phyloP scores from a whole-genome alignment of 2,888 invertebrate genomes.

The Euplagia quadripunctaria region DNA sequence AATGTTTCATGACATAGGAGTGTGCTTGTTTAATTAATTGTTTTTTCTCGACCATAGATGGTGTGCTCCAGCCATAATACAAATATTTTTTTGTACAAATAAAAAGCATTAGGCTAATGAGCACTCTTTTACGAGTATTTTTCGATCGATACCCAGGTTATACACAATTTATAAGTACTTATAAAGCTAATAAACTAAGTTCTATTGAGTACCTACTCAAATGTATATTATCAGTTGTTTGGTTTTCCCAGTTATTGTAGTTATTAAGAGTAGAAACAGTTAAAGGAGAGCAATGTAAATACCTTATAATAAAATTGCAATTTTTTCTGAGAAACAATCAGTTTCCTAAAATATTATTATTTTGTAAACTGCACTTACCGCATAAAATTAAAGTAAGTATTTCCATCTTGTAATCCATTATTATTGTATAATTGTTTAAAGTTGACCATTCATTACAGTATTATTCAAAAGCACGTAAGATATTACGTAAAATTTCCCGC shows the following conservation, averaged over 20 bases:
- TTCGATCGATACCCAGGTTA: no score
- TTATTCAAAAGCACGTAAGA: conserved; percentile 57
- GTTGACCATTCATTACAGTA: conserved; percentile 47
- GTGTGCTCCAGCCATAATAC: no score
- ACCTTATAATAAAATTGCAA: background rate
- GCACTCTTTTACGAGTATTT: no score
- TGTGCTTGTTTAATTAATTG: background rate
- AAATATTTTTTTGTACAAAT: no score
- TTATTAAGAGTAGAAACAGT: background rate
- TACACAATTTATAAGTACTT: no score
- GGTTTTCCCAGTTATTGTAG: background rate
- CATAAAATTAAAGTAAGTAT: conserved; percentile 72
- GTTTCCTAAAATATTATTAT: background rate
- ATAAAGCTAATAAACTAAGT: no score
- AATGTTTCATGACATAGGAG: conserved; percentile 11
- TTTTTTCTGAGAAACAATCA: background rate
- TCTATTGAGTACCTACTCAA: background rate
- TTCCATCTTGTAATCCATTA: conserved; percentile 68
- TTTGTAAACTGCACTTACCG: conserved; percentile 66
- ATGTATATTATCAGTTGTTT: background rate
- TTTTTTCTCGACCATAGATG: no score
- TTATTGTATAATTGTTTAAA: conserved; percentile 42
- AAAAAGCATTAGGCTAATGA: no score
- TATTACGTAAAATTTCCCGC: conserved; percentile 61
- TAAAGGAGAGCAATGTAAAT: background rate